A percentile compares a stretch with the other conserved stretches of the same genome.
These are phyloP conservation scores for Spermophilus dauricus DNA, from an alignment of 2,113 vertebrate genomes.

Conservation along the genomic window DNA sequence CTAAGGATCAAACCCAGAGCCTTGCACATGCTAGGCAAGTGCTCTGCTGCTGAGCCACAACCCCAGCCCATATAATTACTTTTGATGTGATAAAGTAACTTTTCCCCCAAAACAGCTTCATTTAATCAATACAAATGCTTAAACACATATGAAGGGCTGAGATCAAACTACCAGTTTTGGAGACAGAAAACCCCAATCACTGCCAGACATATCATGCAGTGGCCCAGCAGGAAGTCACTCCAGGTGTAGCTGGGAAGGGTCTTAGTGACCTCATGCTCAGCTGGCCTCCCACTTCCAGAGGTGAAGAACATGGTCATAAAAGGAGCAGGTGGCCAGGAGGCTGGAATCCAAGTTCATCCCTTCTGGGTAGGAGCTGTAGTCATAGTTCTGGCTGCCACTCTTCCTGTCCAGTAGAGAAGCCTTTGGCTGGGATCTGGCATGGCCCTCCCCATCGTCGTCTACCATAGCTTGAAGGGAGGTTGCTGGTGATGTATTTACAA, in stretches of 20 bases:
- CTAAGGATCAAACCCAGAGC: too few relatives aligned
- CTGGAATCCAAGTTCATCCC: slow-evolving; percentile 52
- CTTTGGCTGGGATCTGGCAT: not conserved
- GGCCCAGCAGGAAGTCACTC: not conserved
- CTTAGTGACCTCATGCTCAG: not conserved
- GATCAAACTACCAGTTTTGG: not conserved
- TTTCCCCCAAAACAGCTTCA: not conserved
- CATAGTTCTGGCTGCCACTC: fast-evolving
- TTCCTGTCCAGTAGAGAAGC: not conserved
- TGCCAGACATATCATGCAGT: not conserved
- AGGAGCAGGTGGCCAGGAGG: slow-evolving; percentile 96
- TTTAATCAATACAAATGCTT: not conserved
- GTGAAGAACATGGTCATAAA: slow-evolving; percentile 96
- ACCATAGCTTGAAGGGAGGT: slow-evolving; percentile 89
- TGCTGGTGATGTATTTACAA: slow-evolving; percentile 90
- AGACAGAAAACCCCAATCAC: not conserved
- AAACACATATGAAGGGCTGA: not conserved
- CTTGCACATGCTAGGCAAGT: too few relatives aligned
- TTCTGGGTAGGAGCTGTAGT: not conserved
- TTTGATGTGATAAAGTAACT: not conserved
- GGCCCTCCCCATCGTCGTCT: slow-evolving; percentile 87
- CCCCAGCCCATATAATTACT: not conserved
- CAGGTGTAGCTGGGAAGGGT: too few relatives aligned
- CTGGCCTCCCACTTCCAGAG: slow-evolving; percentile 95
- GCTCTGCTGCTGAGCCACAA: too few relatives aligned